Evolutionary conservation across 2,113 vertebrate genomes (phyloP), one percentile per base, ranked within the genome.

Genomic region (Australoheros scitulus): DNA sequence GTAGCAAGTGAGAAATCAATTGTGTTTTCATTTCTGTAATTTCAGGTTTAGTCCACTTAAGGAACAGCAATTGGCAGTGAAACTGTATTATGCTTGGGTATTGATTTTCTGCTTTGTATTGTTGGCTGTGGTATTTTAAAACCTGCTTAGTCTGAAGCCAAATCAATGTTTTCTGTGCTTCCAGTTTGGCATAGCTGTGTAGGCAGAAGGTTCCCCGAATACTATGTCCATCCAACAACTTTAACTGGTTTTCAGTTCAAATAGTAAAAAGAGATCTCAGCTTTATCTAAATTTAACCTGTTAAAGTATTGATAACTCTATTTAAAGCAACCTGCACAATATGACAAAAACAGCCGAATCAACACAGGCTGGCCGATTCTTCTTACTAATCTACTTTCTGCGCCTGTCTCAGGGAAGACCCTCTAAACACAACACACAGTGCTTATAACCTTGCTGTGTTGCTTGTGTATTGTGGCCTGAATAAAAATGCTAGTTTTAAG

Each of bases 21-120:
- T 85, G 85, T 55, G 80, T 79, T 87, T 88, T 79, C 58, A 84
- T 83, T 88, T 84, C 29, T 84, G 64, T 88, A 84, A 84, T 87
- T 95, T 63, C 32, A 82, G 63, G 61, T 90, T 91, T 77, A 36
- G 85, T 87, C 78, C 81, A 87, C 88, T 94, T 88, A 83, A 84
- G 60, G 60, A 81, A 32, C 47, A 57, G 56, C 76, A 84, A 64
- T 88, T 82, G 59, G 56, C 84, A 70, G 70, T 38, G 52, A 80
- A 82, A 65, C 76, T 18, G 13, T 52, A 34, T 57, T 50, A 32
- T 52, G 82, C 29, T 61, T 43, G 14, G 41, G 7, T 87, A 92
- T 89, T 84, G 89, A 92, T 93, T 91, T 91, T 76, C 50, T 92
- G 81, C 76, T 84, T 81, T 78, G 65, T 84, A 57, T 80, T 84